Conservation (phyloP, 2,113 vertebrate genomes). For the Trematomus loennbergii region DNA sequence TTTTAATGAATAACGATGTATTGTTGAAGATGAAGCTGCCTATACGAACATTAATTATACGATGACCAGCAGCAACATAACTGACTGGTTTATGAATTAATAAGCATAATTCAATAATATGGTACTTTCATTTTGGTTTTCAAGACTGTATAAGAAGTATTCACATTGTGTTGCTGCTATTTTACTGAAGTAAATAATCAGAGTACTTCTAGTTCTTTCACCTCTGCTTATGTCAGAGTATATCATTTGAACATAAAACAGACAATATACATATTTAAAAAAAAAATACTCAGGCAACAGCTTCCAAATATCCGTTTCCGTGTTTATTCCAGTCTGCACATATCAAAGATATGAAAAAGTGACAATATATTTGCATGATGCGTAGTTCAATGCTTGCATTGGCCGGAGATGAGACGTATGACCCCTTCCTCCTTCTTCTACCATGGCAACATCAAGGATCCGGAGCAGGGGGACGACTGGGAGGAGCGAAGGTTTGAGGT, state of each 20-base stretch:
- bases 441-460: slow-evolving; percentile 58
- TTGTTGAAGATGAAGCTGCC: background rate
- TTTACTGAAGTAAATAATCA: background rate
- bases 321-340: background rate
- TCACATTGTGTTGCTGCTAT: background rate
- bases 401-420: slow-evolving; percentile 46
- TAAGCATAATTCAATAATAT: background rate
- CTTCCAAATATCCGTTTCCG: slow-evolving; percentile 9
- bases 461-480: slow-evolving; percentile 35
- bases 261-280: background rate
- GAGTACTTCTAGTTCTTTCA: background rate
- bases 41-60: background rate
- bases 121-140: no score
- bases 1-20: background rate
- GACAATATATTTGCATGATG: slow-evolving; percentile 5
- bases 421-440: slow-evolving; percentile 31
- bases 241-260: background rate
- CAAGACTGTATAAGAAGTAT: no score
- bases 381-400: background rate
- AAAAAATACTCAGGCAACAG: background rate
- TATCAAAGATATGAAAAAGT: background rate
- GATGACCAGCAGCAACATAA: background rate
- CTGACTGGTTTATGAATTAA: background rate
- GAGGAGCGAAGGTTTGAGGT: slow-evolving; percentile 69
- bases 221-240: background rate